These are phyloP conservation scores for Vireo griseus DNA, from an alignment of 2,797 vertebrate genomes.

Conservation along the genomic window DNA sequence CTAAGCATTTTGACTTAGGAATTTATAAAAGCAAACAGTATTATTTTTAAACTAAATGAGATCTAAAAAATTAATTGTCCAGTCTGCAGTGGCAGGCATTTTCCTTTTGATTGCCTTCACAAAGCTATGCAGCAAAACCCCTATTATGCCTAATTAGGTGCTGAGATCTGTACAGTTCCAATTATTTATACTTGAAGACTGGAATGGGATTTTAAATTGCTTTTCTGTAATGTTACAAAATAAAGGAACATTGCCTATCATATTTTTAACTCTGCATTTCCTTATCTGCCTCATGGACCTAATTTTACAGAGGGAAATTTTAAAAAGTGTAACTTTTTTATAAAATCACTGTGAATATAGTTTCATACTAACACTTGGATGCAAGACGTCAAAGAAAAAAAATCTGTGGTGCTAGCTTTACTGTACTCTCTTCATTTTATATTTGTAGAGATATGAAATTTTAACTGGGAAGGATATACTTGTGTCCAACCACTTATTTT, in stretches of 20 bases:
- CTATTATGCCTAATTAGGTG: slow-evolving; percentile 47
- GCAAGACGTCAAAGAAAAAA: neutral
- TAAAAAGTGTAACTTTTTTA: neutral
- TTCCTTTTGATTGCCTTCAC: slow-evolving; percentile 23
- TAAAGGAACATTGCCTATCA: neutral
- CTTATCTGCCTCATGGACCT: neutral
- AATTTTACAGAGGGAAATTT: neutral
- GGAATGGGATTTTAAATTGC: slow-evolving; percentile 14
- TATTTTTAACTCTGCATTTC: neutral
- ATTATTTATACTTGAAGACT: slow-evolving; percentile 33
- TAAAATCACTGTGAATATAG: neutral
- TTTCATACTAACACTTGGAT: neutral
- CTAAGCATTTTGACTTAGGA: neutral
- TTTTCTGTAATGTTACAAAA: slow-evolving; percentile 2
- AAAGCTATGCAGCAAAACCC: neutral
- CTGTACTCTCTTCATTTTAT: neutral
- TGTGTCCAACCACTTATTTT: neutral
- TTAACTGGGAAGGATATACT: neutral
- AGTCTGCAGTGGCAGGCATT: neutral
- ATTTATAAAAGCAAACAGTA: neutral
- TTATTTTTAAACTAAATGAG: slow-evolving; percentile 17
- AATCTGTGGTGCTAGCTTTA: neutral
- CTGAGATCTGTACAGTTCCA: neutral
- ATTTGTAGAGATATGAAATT: neutral
- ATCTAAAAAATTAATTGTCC: neutral